Evolutionary conservation across 2,797 vertebrate species (phyloP).

Genomic region (Pseudochaenichthys georgianus): DNA sequence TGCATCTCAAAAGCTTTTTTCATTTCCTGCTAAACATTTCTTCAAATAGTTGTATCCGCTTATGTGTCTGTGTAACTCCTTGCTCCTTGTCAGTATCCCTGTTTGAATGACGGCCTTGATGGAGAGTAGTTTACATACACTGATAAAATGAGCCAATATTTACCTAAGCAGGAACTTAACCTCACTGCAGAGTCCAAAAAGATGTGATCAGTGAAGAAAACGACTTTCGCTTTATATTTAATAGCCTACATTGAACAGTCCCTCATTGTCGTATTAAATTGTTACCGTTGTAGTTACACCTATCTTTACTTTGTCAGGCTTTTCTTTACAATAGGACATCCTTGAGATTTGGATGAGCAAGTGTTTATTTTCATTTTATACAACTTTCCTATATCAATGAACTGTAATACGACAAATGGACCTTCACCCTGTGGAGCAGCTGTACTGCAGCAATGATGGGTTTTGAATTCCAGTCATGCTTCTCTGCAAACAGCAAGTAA

Average conservation of each 20-base stretch:
- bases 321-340: background rate
- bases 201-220: background rate
- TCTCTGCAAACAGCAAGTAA: constrained; percentile 63
- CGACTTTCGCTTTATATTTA: background rate
- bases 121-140: constrained; percentile 21
- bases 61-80: constrained; percentile 26
- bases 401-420: constrained; percentile 33
- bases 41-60: constrained; percentile 40
- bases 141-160: constrained; percentile 49
- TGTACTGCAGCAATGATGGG: constrained; percentile 42
- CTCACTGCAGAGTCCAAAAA: constrained; percentile 25
- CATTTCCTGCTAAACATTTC: constrained; percentile 66
- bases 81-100: constrained; percentile 7
- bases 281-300: background rate
- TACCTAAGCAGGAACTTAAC: constrained; percentile 33
- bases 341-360: constrained; percentile 14
- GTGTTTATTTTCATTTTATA: constrained; percentile 2
- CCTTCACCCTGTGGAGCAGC: constrained; percentile 37
- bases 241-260: background rate
- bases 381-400: constrained; percentile 30
- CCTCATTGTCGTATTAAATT: background rate
- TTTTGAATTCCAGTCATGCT: constrained; percentile 74
- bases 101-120: constrained; percentile 25
- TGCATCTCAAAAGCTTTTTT: constrained; percentile 47
- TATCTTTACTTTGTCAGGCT: background rate